A percentile compares a stretch with the other conserved stretches of the same genome.
Evolutionary conservation across 64 coral and sea anemone genomes (phyloP).

Genomic region (Actinia equina): DNA sequence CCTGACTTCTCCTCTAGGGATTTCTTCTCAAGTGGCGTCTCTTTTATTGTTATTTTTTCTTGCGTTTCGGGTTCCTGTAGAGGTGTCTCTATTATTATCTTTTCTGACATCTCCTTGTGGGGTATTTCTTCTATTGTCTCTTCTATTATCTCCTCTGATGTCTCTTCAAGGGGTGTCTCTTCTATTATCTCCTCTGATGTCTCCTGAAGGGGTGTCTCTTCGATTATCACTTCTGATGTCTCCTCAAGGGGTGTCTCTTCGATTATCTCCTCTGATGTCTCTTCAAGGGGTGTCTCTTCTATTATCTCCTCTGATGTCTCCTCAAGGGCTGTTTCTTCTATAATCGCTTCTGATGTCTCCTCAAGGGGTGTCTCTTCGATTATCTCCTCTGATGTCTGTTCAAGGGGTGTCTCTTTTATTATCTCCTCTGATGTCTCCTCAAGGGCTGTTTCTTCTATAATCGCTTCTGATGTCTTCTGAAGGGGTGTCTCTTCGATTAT

Average conservation of each 20-base stretch:
- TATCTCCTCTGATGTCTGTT: not conserved
- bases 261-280: not conserved
- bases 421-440: not conserved
- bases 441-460: not conserved
- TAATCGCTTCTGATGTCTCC: slow-evolving; percentile 8
- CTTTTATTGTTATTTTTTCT: not conserved
- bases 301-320: not conserved
- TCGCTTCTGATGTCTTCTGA: not conserved
- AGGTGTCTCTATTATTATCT: not conserved
- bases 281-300: slow-evolving; percentile 6
- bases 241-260: not conserved
- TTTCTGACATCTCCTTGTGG: not conserved
- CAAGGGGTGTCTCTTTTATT: not conserved
- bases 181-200: slow-evolving; percentile 14
- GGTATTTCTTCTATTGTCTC: slow-evolving; percentile 15
- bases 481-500: not conserved
- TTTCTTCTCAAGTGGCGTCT: not conserved
- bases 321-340: not conserved
- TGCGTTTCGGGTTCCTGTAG: not conserved
- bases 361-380: not conserved
- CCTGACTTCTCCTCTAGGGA: not conserved
- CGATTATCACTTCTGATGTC: not conserved
- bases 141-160: not conserved
- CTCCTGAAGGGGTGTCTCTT: slow-evolving; percentile 3
- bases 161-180: not conserved